Conservation (phyloP, 2,888 invertebrate genomes). For the Litoditis marina region DNA sequence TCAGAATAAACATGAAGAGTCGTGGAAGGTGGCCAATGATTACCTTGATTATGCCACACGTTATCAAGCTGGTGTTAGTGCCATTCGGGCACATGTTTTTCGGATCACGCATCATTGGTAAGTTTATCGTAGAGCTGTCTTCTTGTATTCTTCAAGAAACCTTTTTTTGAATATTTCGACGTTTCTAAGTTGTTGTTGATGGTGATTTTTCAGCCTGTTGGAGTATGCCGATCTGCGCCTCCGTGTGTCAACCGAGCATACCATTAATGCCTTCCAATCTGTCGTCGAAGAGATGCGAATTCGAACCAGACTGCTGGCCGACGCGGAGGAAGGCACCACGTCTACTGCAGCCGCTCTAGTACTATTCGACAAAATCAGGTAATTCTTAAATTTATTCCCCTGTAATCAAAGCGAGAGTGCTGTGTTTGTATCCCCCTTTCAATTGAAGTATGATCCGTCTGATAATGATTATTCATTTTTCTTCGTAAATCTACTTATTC, state of each 20-base stretch:
- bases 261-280: conserved; percentile 41
- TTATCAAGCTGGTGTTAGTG: conserved; percentile 85
- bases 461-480: neutral
- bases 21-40: conserved; percentile 74
- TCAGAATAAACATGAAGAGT: conserved; percentile 24
- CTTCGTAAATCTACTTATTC: neutral
- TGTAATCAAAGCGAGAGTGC: neutral
- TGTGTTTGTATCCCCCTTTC: neutral
- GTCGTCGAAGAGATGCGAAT: conserved; percentile 46
- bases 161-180: neutral
- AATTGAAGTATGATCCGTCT: neutral
- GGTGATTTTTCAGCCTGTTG: conserved; percentile 41
- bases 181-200: no score
- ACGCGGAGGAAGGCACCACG: conserved; percentile 21
- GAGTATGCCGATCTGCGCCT: conserved; percentile 53
- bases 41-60: conserved; percentile 78
- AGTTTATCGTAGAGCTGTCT: neutral
- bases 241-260: conserved; percentile 40
- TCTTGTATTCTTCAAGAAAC: neutral
- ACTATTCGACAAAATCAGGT: conserved; percentile 33
- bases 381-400: neutral
- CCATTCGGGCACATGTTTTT: conserved; percentile 88
- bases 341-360: conserved; percentile 17
- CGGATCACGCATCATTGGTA: conserved; percentile 90
- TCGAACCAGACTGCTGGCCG: conserved; percentile 19